phyloP scores from a whole-genome alignment of 2,113 vertebrate genomes.

The Macquaria ambigua region DNA sequence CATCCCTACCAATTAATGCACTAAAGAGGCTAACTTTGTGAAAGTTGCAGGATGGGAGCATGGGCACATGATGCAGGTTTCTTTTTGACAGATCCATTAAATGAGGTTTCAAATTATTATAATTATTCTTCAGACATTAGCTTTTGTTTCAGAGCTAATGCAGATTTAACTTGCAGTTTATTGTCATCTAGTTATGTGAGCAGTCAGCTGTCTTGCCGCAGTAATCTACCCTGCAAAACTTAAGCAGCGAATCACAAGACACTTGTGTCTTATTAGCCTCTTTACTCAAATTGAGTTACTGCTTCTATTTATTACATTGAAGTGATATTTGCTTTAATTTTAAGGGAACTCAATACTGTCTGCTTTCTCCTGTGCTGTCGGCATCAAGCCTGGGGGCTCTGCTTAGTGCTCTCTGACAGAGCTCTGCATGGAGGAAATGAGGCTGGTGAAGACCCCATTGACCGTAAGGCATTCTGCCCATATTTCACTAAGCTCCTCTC shows the following conservation, averaged over 20 bases:
- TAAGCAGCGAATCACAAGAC: constrained; percentile 47
- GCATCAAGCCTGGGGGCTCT: constrained; percentile 30
- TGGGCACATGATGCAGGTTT: neutral
- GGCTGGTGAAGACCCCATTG: constrained; percentile 57
- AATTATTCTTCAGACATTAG: neutral
- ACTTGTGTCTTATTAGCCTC: constrained; percentile 30
- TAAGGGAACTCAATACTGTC: constrained; percentile 41
- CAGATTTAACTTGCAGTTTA: constrained; percentile 14
- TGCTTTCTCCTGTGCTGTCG: constrained; percentile 39
- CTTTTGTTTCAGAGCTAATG: constrained; percentile 5
- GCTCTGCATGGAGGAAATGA: constrained; percentile 50
- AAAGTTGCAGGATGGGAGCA: constrained; percentile 25
- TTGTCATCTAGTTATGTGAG: constrained; percentile 20
- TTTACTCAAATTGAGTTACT: constrained; percentile 40
- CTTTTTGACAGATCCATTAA: constrained; percentile 5
- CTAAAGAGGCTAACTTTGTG: constrained; percentile 43
- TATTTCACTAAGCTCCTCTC: constrained; percentile 68
- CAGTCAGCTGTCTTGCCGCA: constrained; percentile 43
- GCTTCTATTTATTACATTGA: constrained; percentile 44
- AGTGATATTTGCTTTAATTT: constrained; percentile 60
- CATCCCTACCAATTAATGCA: constrained; percentile 67
- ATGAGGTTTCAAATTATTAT: neutral
- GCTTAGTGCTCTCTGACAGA: constrained; percentile 30
- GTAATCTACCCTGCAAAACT: constrained; percentile 12
- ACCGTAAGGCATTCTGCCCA: constrained; percentile 63